Base-by-base conservation (phyloP, 2,113 vertebrate genomes). In the Gila orcuttii region DNA sequence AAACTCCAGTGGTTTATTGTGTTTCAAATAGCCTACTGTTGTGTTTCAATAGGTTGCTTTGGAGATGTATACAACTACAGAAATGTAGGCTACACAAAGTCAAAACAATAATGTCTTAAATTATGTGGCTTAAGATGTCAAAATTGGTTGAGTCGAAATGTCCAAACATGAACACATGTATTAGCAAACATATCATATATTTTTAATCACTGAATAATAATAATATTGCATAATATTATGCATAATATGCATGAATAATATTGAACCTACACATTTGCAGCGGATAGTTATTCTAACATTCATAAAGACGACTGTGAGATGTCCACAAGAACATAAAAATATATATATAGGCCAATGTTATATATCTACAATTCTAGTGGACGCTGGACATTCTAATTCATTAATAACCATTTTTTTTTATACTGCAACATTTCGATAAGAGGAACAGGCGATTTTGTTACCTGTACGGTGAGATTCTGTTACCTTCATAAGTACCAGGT, bases 401-500 rank as follows among this genome's bases (percentile, higher is more conserved):
- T 57, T 21, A 57, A 6, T 21, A 8, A 8, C 17, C 1, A 8
- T 7, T 8, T 7, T 42, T 17, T 23, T 69, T 11, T 9, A 10
- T 12, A 19, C 5, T 36, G 68, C 68, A 57, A n/a, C 8, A 66
- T 36, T 69, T 71, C 23, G 1, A 55, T 33, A 36, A 74, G 33
- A 25, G 36, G 36, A 60, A 75, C 36, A 47, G 25, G 21, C 9
- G 36, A 50, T 57, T 73, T 15, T 28, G 33, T 21, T 85, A 85
- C 84, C 74, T 79, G 84, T 19, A 0, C 1, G 57, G 28, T 77
- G 83, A 13, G 59, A 60, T n/a, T 85, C 75, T 0, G 84, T 68
- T 19, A 69, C 4, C 11, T 33, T 62, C 31, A 15, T 36, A 6
- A 68, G 31, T 19, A 69, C 3, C 74, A 68, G 59, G n/a, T 52